Evolutionary conservation across 2,888 invertebrate species (phyloP).

Genomic region (Stratiomys singularior): DNA sequence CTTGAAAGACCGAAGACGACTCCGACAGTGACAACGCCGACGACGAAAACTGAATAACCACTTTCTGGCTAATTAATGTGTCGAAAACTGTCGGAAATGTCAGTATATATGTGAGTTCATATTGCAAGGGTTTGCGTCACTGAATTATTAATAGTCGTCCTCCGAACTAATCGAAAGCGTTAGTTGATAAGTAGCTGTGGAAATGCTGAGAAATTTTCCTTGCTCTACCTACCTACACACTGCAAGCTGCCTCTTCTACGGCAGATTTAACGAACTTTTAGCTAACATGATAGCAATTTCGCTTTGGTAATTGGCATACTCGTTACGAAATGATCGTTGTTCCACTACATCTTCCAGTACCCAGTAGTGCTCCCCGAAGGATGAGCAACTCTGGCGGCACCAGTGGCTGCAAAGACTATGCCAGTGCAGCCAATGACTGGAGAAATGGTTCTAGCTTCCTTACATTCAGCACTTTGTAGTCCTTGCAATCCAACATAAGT

Average conservation of each 20-base stretch:
- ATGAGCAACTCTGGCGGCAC: constrained; percentile 16
- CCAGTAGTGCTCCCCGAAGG: constrained; percentile 32
- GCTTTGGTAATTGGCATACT: constrained; percentile 43
- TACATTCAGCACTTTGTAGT: neutral
- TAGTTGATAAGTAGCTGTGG: constrained; percentile 11
- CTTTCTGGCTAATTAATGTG: constrained; percentile 1
- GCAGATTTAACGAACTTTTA: constrained; percentile 30
- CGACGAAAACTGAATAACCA: neutral
- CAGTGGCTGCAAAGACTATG: neutral
- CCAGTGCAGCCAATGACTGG: no score
- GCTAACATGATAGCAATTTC: constrained; percentile 38
- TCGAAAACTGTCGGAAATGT: neutral
- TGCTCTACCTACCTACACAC: neutral
- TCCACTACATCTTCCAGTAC: constrained; percentile 17
- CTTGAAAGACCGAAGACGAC: neutral
- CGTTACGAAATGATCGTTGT: constrained; percentile 31
- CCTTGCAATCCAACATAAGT: no score
- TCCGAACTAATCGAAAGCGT: constrained; percentile 11
- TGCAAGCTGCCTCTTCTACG: neutral
- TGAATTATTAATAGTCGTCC: neutral
- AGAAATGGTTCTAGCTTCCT: neutral
- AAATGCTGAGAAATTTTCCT: constrained; percentile 20
- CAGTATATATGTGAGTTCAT: neutral
- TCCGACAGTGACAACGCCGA: neutral
- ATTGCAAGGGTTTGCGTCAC: neutral